These are phyloP conservation scores for Lepidochrysops patricia DNA, from an alignment of 2,888 invertebrate genomes.

Conservation along the genomic window DNA sequence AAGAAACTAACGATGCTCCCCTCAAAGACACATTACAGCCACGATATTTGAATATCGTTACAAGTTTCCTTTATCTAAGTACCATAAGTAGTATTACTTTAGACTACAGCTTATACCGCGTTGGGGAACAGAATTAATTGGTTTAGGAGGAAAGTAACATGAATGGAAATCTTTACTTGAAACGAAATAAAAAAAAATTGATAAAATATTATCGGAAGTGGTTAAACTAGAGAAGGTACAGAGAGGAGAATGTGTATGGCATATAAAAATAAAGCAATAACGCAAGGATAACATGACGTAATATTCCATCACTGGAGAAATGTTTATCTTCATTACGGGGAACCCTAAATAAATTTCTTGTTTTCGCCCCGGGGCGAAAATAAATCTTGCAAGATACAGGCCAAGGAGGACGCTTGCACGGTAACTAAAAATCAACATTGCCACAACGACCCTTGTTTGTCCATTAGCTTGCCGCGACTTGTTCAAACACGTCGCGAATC, in stretches of 20 bases:
- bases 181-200: too few relatives aligned
- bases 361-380: conserved; percentile 40
- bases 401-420: conserved; percentile 37
- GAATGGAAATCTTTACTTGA: too few relatives aligned
- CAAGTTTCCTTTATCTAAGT: not conserved
- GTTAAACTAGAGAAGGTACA: not conserved
- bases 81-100: not conserved
- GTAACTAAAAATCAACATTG: conserved; percentile 69
- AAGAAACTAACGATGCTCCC: conserved; percentile 9
- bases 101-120: not conserved
- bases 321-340: conserved; percentile 11
- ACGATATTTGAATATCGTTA: not conserved
- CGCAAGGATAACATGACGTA: not conserved
- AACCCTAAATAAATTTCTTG: conserved; percentile 18
- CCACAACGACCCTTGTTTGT: conserved; percentile 60
- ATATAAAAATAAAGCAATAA: not conserved
- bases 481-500: conserved; percentile 43
- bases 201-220: too few relatives aligned
- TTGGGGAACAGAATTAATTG: too few relatives aligned
- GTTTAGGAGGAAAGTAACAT: too few relatives aligned
- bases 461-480: conserved; percentile 66
- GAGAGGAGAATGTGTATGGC: not conserved
- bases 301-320: conserved; percentile 5
- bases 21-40: conserved; percentile 4
- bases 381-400: conserved; percentile 62